Percentiles rank a stretch among this genome's conserved stretches.
These are phyloP conservation scores for Trimorus sp. DNA, from an alignment of 2,888 invertebrate genomes.

Conservation along the genomic window DNA sequence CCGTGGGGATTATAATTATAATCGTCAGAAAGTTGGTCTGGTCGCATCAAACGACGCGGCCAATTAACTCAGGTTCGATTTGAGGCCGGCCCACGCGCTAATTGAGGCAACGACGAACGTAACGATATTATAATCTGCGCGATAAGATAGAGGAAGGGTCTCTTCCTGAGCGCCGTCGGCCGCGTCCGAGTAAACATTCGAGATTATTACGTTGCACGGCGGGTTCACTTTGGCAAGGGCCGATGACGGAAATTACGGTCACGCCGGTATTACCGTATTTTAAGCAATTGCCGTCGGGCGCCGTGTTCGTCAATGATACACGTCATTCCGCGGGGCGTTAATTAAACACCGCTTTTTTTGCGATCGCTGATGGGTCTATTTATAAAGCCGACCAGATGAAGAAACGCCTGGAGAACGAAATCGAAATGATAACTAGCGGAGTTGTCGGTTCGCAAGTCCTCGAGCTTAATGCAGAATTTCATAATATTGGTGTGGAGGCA, in stretches of 20 bases:
- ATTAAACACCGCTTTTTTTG: conserved; percentile 40
- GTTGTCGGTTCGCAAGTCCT: too few species aligned
- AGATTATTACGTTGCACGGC: conserved; percentile 56
- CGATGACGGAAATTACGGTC: conserved; percentile 36
- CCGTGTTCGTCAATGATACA: conserved; percentile 39
- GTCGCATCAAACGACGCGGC: conserved; percentile 60
- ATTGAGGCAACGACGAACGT: conserved; percentile 65
- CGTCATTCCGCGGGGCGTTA: conserved; percentile 25
- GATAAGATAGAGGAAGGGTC: conserved; percentile 44
- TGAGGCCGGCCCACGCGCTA: conserved; percentile 67
- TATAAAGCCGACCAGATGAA: conserved; percentile 11
- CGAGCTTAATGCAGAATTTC: too few species aligned
- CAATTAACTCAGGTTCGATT: conserved; percentile 64
- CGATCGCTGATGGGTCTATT: conserved; percentile 10
- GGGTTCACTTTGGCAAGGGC: conserved; percentile 40
- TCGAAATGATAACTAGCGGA: too few species aligned
- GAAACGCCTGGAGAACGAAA: background rate
- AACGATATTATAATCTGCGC: conserved; percentile 52
- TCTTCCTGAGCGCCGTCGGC: conserved; percentile 28
- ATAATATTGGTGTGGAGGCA: too few species aligned
- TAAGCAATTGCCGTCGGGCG: conserved; percentile 37
- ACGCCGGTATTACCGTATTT: conserved; percentile 46
- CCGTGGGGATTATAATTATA: conserved; percentile 62
- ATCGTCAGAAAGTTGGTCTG: conserved; percentile 57
- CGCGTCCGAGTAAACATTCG: conserved; percentile 37